These are phyloP conservation scores for Cyprinodon variegatus DNA, from an alignment of 2,113 vertebrate species.

Conservation along the genomic window DNA sequence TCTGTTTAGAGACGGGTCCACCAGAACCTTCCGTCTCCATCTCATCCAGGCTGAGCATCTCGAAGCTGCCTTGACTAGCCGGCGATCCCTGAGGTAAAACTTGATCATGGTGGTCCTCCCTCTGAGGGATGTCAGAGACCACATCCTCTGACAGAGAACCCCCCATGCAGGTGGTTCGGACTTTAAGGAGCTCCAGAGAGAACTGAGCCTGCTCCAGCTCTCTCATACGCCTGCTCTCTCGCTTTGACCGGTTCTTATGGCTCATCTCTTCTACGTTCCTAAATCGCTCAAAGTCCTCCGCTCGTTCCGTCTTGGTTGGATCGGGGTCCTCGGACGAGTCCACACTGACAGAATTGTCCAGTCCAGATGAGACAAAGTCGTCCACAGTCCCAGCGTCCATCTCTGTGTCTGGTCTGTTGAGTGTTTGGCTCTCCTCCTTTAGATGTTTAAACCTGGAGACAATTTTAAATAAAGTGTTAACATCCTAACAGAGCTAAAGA, in stretches of 20 bases:
- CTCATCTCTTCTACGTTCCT: conserved; percentile 85
- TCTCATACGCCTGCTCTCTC: conserved; percentile 92
- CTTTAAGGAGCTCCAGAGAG: conserved; percentile 92
- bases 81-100: conserved; percentile 84
- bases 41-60: conserved; percentile 84
- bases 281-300: conserved; percentile 84
- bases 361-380: conserved; percentile 54
- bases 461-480: background rate
- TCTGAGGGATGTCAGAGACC: conserved; percentile 79
- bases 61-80: conserved; percentile 88
- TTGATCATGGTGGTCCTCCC: conserved; percentile 65
- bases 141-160: conserved; percentile 86
- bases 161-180: conserved; percentile 82
- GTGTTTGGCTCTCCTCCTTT: conserved; percentile 77
- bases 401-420: conserved; percentile 51
- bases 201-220: conserved; percentile 96
- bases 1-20: conserved; percentile 78
- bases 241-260: conserved; percentile 89
- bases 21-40: conserved; percentile 82
- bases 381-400: conserved; percentile 76
- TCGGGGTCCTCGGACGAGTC: conserved; percentile 58
- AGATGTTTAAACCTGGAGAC: conserved; percentile 82
- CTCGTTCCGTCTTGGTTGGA: conserved; percentile 84
- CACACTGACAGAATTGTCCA: conserved; percentile 4
- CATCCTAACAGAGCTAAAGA: background rate